Conservation (phyloP, 2,797 vertebrate species). For the Phataginus tetradactyla region DNA sequence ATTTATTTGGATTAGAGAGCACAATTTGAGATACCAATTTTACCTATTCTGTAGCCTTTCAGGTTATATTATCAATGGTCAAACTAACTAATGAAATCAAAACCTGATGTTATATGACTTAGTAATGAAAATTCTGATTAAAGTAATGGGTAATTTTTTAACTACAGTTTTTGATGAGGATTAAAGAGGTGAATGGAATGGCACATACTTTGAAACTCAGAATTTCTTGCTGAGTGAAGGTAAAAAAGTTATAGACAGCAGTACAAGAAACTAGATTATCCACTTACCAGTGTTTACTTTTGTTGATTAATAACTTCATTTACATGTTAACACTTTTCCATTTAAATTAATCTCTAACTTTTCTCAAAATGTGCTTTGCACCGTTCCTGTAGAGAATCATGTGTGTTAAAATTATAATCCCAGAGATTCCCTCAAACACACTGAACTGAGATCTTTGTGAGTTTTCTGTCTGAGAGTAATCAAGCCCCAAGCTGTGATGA, state of each 20-base stretch:
- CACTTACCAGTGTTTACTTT: background rate
- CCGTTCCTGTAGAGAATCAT: background rate
- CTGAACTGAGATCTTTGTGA: background rate
- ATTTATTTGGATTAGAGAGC: background rate
- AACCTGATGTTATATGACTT: background rate
- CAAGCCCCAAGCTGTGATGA: background rate
- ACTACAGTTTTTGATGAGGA: background rate
- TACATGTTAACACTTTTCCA: background rate
- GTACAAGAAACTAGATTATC: background rate
- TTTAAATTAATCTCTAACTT: background rate
- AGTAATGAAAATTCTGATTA: background rate
- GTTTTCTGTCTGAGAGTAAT: background rate
- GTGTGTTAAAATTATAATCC: background rate
- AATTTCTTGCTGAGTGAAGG: background rate
- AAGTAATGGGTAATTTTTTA: background rate
- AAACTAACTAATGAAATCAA: background rate
- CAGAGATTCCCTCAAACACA: background rate
- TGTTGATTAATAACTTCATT: background rate
- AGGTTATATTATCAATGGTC: background rate
- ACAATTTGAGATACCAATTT: background rate
- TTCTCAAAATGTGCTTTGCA: background rate
- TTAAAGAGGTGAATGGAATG: background rate
- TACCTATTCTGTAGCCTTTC: background rate
- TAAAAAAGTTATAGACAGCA: background rate
- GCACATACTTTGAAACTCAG: background rate